Evolutionary conservation across 2,888 invertebrate species (phyloP).

Genomic region (Pachycephus smyrnensis): DNA sequence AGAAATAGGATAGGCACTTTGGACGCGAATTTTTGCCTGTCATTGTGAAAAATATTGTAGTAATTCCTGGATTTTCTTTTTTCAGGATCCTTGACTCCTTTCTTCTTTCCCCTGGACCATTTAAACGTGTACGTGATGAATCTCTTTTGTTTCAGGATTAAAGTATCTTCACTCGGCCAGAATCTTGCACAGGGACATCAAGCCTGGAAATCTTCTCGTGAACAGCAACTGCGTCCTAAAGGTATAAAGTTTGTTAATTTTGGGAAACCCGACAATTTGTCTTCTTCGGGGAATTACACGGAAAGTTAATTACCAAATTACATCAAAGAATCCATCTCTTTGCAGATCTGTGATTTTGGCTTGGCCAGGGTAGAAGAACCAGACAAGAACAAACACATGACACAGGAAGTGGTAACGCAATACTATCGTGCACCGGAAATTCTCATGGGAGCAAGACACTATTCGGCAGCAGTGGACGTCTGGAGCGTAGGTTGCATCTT

Average conservation of each 20-base stretch:
- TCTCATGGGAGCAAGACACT: slow-evolving; percentile 98
- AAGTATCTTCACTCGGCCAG: slow-evolving; percentile 99
- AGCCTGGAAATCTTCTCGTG: slow-evolving; percentile 98
- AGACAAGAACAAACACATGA: slow-evolving; percentile 94
- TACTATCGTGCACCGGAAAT: slow-evolving; percentile 99
- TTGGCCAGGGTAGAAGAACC: slow-evolving; percentile 97
- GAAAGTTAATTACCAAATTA: slow-evolving; percentile 20
- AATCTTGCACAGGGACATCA: slow-evolving; percentile 98
- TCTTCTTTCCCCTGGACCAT: background rate
- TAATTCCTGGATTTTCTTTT: background rate
- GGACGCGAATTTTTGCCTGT: background rate
- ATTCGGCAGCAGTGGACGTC: slow-evolving; percentile 96
- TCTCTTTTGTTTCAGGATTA: slow-evolving; percentile 75
- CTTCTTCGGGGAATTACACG: background rate
- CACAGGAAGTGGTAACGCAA: slow-evolving; percentile 99
- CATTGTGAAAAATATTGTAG: background rate
- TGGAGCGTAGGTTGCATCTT: slow-evolving; percentile 99
- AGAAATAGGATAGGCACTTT: background rate
- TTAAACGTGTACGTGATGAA: background rate
- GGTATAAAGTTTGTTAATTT: slow-evolving; percentile 65
- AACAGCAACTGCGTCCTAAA: slow-evolving; percentile 99
- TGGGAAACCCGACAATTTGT: background rate
- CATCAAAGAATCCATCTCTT: slow-evolving; percentile 1
- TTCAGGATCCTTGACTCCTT: background rate
- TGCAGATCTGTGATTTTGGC: slow-evolving; percentile 98